Evolutionary conservation across 2,888 invertebrate species (phyloP), one percentile per base, ranked within the genome.

Genomic region (Sinodicranocentrus sp.): DNA sequence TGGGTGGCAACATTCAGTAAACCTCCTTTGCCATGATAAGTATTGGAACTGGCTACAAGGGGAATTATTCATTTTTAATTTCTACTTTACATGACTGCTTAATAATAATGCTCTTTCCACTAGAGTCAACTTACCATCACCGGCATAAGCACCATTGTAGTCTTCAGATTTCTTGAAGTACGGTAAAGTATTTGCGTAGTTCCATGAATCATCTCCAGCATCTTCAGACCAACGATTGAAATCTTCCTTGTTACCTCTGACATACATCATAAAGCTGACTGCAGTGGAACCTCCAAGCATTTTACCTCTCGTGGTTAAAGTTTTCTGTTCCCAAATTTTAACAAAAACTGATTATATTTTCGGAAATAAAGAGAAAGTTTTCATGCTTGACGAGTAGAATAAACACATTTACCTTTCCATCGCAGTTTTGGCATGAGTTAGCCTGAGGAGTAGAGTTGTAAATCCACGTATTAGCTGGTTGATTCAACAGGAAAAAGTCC

Each of bases 241-340:
- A 19, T 82, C 82, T 2, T 59, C 19, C 3, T 67, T 59, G 19
- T 75, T 19, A 3, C 79, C 79, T 44, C 82, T 67, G n/a, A 61
- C 43, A n/a, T 82, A 82, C 13, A 82, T 75, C 82, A 82, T 82
- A 63, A 75, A 82, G 39, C 75, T 82, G 10, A 76, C 13, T 23
- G 73, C 33, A 10, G 67, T 75, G 39, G 67, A 59, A n/a, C 82
- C 82, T 17, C 82, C 82, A 2, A 82, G 25, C 19, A 25, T 15
- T 39, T 82, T 82, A n/a, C 82, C 82, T 57, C 57, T 57, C 0
- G 94, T 73, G 67, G 15, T 68, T 23, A 88, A 86, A 89, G 88
- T 94, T 94, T 91, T 96, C 95, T 0, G 95, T 13, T 63, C n/a
- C n/a, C n/a, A n/a, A n/a, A n/a, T n/a, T n/a, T n/a, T n/a, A n/a